Evolutionary conservation across 2,113 vertebrate genomes (phyloP), one percentile per base, ranked within the genome.

Genomic region (Pycnonotus jocosus): DNA sequence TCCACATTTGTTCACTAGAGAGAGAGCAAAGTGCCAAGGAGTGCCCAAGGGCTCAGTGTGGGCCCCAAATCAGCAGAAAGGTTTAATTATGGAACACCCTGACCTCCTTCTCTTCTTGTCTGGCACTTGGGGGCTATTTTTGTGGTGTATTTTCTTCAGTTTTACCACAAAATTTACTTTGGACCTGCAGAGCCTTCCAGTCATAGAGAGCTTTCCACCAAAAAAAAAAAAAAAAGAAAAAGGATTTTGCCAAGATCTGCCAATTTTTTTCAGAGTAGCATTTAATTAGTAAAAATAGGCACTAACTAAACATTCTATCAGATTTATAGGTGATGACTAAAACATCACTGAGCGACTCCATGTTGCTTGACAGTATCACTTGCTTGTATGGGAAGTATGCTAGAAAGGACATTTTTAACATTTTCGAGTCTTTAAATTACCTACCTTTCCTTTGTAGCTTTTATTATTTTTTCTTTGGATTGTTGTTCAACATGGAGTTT

Each of bases 171-270:
- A 60, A 5, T 70, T 81, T 62, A 8, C 30, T 81, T 70, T 25
- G 11, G 15, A 47, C 19, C 42, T 62, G 7, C 12, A 58, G 38
- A 86, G 15, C 7, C 7, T 89, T 71, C 11, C 1, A 1, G 11
- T 62, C 1, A 5, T 4, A 40, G 2, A 64, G 17, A 31, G 1
- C 1, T 38, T 84, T 40, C 27, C 38, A 57, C 15, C 3, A 44
- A 47, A 51, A 65, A 48, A 58, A n/a, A n/a, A n/a, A n/a, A n/a
- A n/a, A n/a, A n/a, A n/a, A n/a, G n/a, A n/a, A n/a, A 38, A 38
- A 38, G 38, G 38, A 38, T 38, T 79, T 80, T 81, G 56, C 7
- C 33, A 51, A 85, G 40, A 76, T 48, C 8, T 27, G 7, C 2
- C 11, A 1, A 15, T 47, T 89, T 66, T 79, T 92, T 78, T 57